Conservation (phyloP, 2,888 invertebrate genomes). For the Gymnosoma rotundatum region DNA sequence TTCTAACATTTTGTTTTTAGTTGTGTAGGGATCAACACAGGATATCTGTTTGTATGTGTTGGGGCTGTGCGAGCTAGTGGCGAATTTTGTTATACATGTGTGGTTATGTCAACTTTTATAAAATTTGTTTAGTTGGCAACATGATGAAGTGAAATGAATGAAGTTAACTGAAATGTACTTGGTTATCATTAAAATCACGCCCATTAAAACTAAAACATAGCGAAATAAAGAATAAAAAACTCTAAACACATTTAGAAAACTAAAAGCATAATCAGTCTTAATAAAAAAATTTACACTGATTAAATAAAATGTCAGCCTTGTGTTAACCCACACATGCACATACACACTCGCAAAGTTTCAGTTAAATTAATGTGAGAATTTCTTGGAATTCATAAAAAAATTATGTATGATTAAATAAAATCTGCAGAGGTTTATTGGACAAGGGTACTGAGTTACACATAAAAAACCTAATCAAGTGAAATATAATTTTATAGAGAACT, state of each 20-base stretch:
- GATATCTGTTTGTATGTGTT: constrained; percentile 13
- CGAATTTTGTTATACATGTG: too few species aligned
- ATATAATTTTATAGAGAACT: too few species aligned
- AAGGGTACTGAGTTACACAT: too few species aligned
- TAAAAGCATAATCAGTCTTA: constrained; percentile 66
- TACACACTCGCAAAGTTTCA: too few species aligned
- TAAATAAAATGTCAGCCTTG: constrained; percentile 66
- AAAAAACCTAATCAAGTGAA: too few species aligned
- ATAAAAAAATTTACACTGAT: constrained; percentile 60
- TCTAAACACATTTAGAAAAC: constrained; percentile 25
- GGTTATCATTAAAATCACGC: constrained; percentile 73
- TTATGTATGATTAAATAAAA: too few species aligned
- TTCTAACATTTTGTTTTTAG: constrained; percentile 69
- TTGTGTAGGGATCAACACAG: constrained; percentile 44
- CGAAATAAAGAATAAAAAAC: not conserved
- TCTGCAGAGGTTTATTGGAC: too few species aligned
- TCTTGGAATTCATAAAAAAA: too few species aligned
- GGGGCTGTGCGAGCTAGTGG: constrained; percentile 4
- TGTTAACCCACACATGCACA: constrained; percentile 11
- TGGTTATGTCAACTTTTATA: constrained; percentile 78
- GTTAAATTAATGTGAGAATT: too few species aligned
- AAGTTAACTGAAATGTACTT: constrained; percentile 64
- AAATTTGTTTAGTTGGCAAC: constrained; percentile 79
- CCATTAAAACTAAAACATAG: constrained; percentile 71
- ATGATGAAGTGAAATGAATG: constrained; percentile 73